Evolutionary conservation across 2,888 invertebrate species (phyloP).

Genomic region (Oligia latruncula): DNA sequence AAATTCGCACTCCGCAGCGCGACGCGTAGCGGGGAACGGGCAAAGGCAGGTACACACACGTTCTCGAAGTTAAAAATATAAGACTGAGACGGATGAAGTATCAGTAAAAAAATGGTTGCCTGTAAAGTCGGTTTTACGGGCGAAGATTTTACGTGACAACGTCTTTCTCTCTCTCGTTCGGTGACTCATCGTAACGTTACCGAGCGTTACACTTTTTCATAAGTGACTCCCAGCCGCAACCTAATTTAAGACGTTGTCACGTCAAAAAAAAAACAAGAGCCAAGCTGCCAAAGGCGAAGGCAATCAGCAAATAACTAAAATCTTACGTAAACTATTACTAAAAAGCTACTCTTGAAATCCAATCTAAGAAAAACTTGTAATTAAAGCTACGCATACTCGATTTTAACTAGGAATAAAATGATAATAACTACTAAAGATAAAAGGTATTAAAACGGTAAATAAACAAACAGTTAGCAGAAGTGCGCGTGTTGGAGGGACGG

Average conservation of each 20-base stretch:
- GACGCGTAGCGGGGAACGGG: background rate
- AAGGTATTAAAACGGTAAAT: background rate
- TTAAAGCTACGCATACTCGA: slow-evolving; percentile 2
- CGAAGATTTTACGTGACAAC: too few species aligned
- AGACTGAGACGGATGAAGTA: background rate
- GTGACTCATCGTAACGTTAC: too few species aligned
- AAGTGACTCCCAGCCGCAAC: too few species aligned
- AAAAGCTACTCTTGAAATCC: background rate
- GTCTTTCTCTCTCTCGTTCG: too few species aligned
- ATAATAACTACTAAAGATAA: background rate
- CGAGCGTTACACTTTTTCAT: too few species aligned
- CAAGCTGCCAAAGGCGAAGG: slow-evolving; percentile 34
- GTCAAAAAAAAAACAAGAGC: background rate
- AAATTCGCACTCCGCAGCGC: background rate
- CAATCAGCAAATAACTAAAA: slow-evolving; percentile 9
- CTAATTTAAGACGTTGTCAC: too few species aligned
- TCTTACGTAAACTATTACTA: background rate
- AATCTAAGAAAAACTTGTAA: background rate
- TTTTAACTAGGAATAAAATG: background rate
- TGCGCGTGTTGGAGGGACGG: background rate
- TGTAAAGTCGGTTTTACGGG: too few species aligned
- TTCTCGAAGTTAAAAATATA: background rate
- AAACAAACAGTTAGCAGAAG: slow-evolving; percentile 12
- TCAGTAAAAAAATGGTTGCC: too few species aligned
- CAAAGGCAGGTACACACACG: background rate